Evolutionary conservation across 2,113 vertebrate species (phyloP), one percentile per base, ranked within the genome.

Genomic region (Lipophrys pholis): DNA sequence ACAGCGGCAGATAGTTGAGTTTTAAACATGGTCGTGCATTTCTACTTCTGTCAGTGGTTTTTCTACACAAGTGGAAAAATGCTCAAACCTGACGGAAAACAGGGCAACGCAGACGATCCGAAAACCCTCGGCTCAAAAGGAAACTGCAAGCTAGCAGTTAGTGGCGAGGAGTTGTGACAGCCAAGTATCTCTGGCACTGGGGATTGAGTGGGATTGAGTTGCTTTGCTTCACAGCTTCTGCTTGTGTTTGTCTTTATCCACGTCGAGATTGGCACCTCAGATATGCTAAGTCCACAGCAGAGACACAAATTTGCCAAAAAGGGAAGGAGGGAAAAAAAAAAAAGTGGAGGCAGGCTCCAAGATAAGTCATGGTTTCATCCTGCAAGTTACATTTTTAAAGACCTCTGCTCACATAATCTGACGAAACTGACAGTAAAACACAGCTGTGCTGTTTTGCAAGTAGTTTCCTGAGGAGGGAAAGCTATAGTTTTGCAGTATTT

Each of bases 111-210:
- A 42, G 61, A 80, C 17, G 21, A 30, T 68, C 54, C 57, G 21
- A 65, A 74, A 80, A 66, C 38, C 50, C 49, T 63, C 14, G 1
- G 69, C 54, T 71, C 46, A 78, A 78, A 71, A 43, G 61, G 40
- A 87, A 89, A 82, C 71, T n/a, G 57, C 66, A 78, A 81, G 76
- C 78, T 82, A 80, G 89, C 79, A 87, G 52, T 92, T 91, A 91
- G 91, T 81, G 91, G 89, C 75, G 73, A 86, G 83, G 62, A 46
- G 38, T 8, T 48, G 76, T 86, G 69, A 89, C 87, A 83, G 90
- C 87, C 87, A 88, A 85, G 72, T 58, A 38, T 84, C 71, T 85
- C 75, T 85, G 86, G 83, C 78, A 49, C 8, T 3, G 52, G 9
- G 16, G 58, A 69, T 45, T 0, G 58, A 70, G 41, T 9, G 35